Conservation (phyloP, 2,888 invertebrate genomes). For the Philopedon plagiatum region DNA sequence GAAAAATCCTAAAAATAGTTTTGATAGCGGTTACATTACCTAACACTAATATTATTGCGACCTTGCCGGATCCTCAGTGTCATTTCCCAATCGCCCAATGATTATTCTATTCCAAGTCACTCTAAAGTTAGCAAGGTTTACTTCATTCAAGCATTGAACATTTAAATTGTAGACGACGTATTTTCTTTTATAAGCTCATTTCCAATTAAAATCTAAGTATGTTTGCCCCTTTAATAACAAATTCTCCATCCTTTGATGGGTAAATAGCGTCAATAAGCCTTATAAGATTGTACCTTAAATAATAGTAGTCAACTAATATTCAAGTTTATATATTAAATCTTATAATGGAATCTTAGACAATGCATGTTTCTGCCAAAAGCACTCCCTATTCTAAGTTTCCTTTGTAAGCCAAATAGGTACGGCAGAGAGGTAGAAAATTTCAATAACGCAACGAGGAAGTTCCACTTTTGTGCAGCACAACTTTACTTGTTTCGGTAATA, state of each 20-base stretch:
- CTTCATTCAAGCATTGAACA: too few relatives aligned
- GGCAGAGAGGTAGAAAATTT: slow-evolving; percentile 7
- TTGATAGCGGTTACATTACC: too few relatives aligned
- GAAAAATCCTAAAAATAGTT: too few relatives aligned
- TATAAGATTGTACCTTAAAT: neutral
- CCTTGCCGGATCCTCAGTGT: too few relatives aligned
- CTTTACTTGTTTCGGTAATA: neutral
- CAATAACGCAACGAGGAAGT: neutral
- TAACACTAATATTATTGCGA: too few relatives aligned
- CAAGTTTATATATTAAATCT: slow-evolving; percentile 15
- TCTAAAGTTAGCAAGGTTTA: too few relatives aligned
- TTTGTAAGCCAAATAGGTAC: neutral
- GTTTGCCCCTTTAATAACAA: too few relatives aligned
- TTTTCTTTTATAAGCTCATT: too few relatives aligned
- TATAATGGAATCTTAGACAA: slow-evolving; percentile 13
- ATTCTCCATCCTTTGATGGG: neutral
- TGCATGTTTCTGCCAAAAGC: slow-evolving; percentile 16
- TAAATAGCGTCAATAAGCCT: neutral
- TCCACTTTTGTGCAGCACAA: slow-evolving; percentile 3
- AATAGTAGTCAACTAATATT: slow-evolving; percentile 3
- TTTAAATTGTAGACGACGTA: too few relatives aligned
- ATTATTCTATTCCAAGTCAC: too few relatives aligned
- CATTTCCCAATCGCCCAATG: too few relatives aligned
- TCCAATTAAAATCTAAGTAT: too few relatives aligned
- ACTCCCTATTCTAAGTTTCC: neutral